These are phyloP conservation scores for Chiridota heheva DNA, from an alignment of 35 echinoderm and acorn worm genomes.

Conservation along the genomic window DNA sequence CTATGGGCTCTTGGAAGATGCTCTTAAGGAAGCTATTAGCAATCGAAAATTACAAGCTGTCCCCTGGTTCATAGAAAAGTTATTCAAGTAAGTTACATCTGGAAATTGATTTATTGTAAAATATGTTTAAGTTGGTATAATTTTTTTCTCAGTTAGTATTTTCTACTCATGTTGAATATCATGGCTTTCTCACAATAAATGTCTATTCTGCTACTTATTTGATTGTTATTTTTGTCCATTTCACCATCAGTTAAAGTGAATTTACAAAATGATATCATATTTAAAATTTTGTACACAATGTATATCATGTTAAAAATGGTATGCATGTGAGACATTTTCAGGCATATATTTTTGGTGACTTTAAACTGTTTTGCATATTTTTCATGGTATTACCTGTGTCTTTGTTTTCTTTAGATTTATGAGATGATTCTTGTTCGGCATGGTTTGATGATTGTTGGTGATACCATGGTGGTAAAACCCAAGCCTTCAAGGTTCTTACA, in stretches of 20 bases:
- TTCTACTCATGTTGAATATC: no score
- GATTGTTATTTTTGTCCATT: no score
- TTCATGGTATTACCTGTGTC: background rate
- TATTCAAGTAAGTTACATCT: constrained; percentile 75
- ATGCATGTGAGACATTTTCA: no score
- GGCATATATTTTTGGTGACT: no score
- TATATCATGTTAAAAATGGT: no score
- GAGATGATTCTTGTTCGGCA: constrained; percentile 99
- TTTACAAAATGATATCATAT: no score
- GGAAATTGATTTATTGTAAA: background rate
- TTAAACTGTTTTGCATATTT: no score
- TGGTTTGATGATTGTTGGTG: constrained; percentile 97
- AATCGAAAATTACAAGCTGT: constrained; percentile 85
- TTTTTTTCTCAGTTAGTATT: no score
- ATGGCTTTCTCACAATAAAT: no score
- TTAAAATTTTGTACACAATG: no score
- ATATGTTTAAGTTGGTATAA: background rate
- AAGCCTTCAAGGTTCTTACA: constrained; percentile 77
- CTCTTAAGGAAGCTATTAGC: constrained; percentile 64
- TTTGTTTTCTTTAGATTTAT: constrained; percentile 70
- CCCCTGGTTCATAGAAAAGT: constrained; percentile 99
- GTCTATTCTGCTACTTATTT: no score
- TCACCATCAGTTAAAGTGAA: no score
- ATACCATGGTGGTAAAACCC: constrained; percentile 90
- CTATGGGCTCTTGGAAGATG: constrained; percentile 62